Evolutionary conservation across 2,113 vertebrate species (phyloP), one percentile per base, ranked within the genome.

Genomic region (Ardeotis arabs): DNA sequence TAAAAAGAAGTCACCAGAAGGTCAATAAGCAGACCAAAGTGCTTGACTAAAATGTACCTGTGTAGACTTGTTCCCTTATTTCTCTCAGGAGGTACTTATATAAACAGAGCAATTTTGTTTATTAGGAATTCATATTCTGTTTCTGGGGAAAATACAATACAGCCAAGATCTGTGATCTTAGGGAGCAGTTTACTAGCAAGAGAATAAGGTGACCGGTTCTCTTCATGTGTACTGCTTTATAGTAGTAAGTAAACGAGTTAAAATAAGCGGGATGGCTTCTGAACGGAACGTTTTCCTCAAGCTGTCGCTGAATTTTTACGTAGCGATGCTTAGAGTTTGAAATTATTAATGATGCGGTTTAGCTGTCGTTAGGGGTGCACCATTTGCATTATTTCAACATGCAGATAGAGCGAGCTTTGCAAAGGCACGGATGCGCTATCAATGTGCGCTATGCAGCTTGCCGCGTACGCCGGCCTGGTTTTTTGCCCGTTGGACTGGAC

Each of bases 361-460:
- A 62, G 88, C 5, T 74, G 77, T 70, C 39, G 81, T 85, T 50
- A 63, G 20, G 74, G 70, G 28, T 33, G 62, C 66, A 24, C 93
- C 50, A n/a, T 93, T 63, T 89, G 78, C 85, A 67, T 93, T 7
- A 13, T 6, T 87, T 45, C 84, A 82, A 35, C 76, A 60, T 83
- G 88, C 66, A 62, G 70, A 70, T n/a, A 1, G 18, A 29, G 47
- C 0, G 10, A 24, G 37, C 75, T 85, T 39, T 83, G 67, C 70
- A 52, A 49, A 83, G 67, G 39, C 33, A 74, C 68, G 85, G 6
- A 1, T 6, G 1, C 33, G 66, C 55, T 75, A 2, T 66, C 47
- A 11, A 0, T 7, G 6, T 15, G 62, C 16, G 4, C n/a, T n/a
- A 1, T 11, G 31, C 27, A 19, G 24, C 77, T 67, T 20, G 17